Conservation (phyloP, 1,140 invertebrate genomes). For the Papilio glaucus region DNA sequence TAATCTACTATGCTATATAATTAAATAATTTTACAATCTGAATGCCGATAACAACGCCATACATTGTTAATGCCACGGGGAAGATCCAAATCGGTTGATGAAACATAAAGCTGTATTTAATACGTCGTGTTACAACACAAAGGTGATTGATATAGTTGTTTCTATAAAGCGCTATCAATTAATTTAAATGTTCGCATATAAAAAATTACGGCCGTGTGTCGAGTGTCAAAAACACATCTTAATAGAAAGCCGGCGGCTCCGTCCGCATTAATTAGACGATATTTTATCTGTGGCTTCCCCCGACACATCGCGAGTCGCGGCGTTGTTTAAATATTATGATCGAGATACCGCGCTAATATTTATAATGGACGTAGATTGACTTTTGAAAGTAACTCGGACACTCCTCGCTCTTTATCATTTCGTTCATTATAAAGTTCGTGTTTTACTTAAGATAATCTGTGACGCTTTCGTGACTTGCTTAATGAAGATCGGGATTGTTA, state of each 20-base stretch:
- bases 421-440: conserved; percentile 31
- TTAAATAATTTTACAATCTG: not conserved
- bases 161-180: conserved; percentile 58
- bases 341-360: conserved; percentile 51
- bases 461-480: conserved; percentile 32
- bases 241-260: conserved; percentile 50
- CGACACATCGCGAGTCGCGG: conserved; percentile 47
- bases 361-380: conserved; percentile 44
- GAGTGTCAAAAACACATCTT: conserved; percentile 55
- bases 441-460: conserved; percentile 35
- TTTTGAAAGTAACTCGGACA: conserved; percentile 46
- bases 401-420: conserved; percentile 32
- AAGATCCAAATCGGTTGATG: not conserved
- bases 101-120: conserved; percentile 19
- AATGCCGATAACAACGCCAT: not conserved
- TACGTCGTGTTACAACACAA: conserved; percentile 18
- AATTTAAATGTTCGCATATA: conserved; percentile 54
- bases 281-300: conserved; percentile 57
- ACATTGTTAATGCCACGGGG: not conserved
- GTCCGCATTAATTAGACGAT: conserved; percentile 57
- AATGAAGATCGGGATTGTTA: conserved; percentile 21
- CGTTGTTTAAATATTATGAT: conserved; percentile 48
- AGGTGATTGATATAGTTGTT: conserved; percentile 63
- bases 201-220: conserved; percentile 49
- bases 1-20: not conserved